Evolutionary conservation across 2,888 invertebrate genomes (phyloP).

Genomic region (Liopterus haemorrhoidalis): DNA sequence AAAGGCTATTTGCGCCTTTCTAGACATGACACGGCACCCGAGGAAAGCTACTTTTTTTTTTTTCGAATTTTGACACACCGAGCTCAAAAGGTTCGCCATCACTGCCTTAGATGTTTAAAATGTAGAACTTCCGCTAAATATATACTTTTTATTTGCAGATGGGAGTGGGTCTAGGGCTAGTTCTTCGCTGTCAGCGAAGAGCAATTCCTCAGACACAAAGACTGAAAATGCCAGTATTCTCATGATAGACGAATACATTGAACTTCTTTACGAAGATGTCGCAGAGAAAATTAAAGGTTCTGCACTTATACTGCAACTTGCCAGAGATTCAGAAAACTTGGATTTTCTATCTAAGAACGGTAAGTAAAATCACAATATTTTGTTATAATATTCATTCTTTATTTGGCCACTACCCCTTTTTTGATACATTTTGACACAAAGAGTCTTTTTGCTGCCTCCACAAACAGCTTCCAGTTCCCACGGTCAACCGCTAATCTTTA

Average conservation of each 20-base stretch:
- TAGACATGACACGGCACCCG: too few relatives aligned
- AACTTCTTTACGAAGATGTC: slow-evolving; percentile 91
- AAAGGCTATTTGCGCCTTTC: too few relatives aligned
- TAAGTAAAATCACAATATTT: slow-evolving; percentile 41
- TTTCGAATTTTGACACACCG: too few relatives aligned
- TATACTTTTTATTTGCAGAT: slow-evolving; percentile 9
- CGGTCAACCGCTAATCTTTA: too few relatives aligned
- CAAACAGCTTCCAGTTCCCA: too few relatives aligned
- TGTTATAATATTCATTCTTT: slow-evolving; percentile 4
- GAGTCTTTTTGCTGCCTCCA: background rate
- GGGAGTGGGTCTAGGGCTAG: slow-evolving; percentile 14
- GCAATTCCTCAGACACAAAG: slow-evolving; percentile 44
- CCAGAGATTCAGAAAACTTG: slow-evolving; percentile 89
- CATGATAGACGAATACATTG: slow-evolving; percentile 89
- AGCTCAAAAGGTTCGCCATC: too few relatives aligned
- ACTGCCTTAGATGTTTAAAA: too few relatives aligned
- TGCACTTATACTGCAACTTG: slow-evolving; percentile 82
- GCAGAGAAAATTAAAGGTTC: slow-evolving; percentile 90
- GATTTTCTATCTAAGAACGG: slow-evolving; percentile 91
- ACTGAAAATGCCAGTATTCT: slow-evolving; percentile 69
- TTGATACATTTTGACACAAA: background rate
- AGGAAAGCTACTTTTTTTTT: too few relatives aligned
- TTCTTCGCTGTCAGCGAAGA: slow-evolving; percentile 15
- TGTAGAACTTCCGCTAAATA: too few relatives aligned
- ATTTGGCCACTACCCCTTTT: slow-evolving; percentile 1